Evolutionary conservation across 1,140 invertebrate species (phyloP).

Genomic region (Scaptomyza montana): DNA sequence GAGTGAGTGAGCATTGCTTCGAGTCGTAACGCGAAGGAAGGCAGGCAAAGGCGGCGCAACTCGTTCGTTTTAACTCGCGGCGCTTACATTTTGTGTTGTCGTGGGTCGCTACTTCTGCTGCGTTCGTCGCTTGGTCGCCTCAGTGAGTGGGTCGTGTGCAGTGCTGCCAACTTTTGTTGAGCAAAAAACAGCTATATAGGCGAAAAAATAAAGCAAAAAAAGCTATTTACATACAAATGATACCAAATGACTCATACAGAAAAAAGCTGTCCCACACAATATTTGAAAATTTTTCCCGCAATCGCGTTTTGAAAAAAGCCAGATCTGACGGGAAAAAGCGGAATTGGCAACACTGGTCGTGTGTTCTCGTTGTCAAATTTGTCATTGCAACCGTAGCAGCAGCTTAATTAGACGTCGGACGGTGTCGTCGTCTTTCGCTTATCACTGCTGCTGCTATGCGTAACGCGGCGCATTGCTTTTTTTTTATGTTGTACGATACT

Average conservation of each 20-base stretch:
- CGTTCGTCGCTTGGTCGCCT: constrained; percentile 49
- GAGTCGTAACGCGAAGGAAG: constrained; percentile 6
- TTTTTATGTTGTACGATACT: constrained; percentile 10
- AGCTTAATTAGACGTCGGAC: constrained; percentile 46
- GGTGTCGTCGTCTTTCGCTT: constrained; percentile 12
- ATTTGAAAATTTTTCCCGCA: too few species aligned
- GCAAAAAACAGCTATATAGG: too few species aligned
- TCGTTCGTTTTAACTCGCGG: constrained; percentile 50
- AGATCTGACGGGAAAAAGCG: too few species aligned
- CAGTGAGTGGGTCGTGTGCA: constrained; percentile 48
- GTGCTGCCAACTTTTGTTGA: too few species aligned
- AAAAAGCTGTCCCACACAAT: too few species aligned
- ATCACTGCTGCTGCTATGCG: constrained; percentile 27
- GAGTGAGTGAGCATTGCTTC: constrained; percentile 12
- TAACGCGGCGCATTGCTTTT: constrained; percentile 46
- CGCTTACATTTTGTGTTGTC: constrained; percentile 65
- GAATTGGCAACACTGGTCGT: constrained; percentile 1
- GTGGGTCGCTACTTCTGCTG: constrained; percentile 61
- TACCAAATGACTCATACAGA: too few species aligned
- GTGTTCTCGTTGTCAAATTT: constrained; percentile 18
- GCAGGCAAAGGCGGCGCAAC: constrained; percentile 22
- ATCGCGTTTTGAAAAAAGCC: too few species aligned
- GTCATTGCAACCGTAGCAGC: not conserved
- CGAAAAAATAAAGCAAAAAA: too few species aligned
- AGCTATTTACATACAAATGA: too few species aligned